Evolutionary conservation across 2,888 invertebrate species (phyloP).

Genomic region (Saturnia japonica): DNA sequence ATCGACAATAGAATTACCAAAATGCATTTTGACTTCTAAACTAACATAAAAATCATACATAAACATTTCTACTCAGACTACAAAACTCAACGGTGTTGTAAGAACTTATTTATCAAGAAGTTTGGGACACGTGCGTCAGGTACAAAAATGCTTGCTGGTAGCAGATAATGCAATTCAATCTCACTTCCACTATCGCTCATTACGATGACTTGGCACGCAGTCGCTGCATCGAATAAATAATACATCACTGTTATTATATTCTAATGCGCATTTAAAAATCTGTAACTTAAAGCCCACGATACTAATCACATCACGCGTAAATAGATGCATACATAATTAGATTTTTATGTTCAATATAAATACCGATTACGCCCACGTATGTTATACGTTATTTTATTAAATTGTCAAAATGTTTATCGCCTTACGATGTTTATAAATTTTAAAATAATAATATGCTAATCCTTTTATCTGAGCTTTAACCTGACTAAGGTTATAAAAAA

Average conservation of each 20-base stretch:
- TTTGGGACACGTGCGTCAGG: constrained; percentile 10
- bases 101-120: background rate
- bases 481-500: background rate
- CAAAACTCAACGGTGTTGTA: background rate
- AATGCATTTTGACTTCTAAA: background rate
- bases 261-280: constrained; percentile 48
- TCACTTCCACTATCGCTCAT: constrained; percentile 55
- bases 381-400: constrained; percentile 44
- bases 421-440: constrained; percentile 15
- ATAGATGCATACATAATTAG: constrained; percentile 38
- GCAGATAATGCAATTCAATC: constrained; percentile 56
- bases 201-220: constrained; percentile 43
- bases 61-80: background rate
- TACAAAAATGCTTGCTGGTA: constrained; percentile 34
- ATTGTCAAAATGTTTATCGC: constrained; percentile 27
- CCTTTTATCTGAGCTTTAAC: background rate
- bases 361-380: constrained; percentile 29
- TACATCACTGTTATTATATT: constrained; percentile 53
- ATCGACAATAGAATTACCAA: too few species aligned
- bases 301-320: constrained; percentile 42
- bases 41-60: background rate
- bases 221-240: constrained; percentile 47
- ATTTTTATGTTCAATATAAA: constrained; percentile 42
- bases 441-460: background rate
- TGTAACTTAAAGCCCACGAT: constrained; percentile 43